A percentile compares a stretch with the other conserved stretches of the same genome.
phyloP scores from a whole-genome alignment of 1,140 invertebrate species.

The Panagrolaimus sp. region DNA sequence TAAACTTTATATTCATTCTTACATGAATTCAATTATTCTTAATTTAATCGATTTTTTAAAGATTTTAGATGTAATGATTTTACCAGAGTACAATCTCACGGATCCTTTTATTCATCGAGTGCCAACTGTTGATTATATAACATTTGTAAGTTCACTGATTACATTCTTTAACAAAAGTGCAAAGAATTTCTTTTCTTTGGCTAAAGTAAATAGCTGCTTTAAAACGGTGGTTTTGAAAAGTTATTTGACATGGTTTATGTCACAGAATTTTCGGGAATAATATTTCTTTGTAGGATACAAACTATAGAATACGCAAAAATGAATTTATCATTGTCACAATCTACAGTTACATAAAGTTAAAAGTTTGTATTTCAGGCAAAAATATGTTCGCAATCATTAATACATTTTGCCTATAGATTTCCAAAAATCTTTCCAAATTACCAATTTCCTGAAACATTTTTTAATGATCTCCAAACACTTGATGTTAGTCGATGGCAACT shows the following conservation, averaged over 20 bases:
- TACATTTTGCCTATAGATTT: slow-evolving; percentile 28
- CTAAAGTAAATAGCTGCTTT: too few relatives aligned
- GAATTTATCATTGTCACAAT: background rate
- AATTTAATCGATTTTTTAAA: background rate
- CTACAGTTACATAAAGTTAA: background rate
- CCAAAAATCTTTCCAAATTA: slow-evolving; percentile 33
- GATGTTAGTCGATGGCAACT: slow-evolving; percentile 16
- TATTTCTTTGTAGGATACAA: background rate
- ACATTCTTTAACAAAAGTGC: background rate
- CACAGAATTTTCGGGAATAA: background rate
- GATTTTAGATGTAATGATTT: slow-evolving; percentile 23
- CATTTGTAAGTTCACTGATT: slow-evolving; percentile 28
- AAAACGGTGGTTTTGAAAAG: background rate
- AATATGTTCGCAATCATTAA: slow-evolving; percentile 28
- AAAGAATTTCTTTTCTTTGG: too few relatives aligned
- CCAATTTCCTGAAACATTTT: slow-evolving; percentile 27
- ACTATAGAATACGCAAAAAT: too few relatives aligned
- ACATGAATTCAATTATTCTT: background rate
- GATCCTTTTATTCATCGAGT: slow-evolving; percentile 32
- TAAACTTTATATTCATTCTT: too few relatives aligned
- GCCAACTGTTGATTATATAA: slow-evolving; percentile 30
- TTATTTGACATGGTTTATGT: background rate
- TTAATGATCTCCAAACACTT: slow-evolving; percentile 28
- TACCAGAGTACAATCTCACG: slow-evolving; percentile 34
- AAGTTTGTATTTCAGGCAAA: slow-evolving; percentile 3